Evolutionary conservation across 2,113 vertebrate genomes (phyloP).

Genomic region (Zingel zingel): DNA sequence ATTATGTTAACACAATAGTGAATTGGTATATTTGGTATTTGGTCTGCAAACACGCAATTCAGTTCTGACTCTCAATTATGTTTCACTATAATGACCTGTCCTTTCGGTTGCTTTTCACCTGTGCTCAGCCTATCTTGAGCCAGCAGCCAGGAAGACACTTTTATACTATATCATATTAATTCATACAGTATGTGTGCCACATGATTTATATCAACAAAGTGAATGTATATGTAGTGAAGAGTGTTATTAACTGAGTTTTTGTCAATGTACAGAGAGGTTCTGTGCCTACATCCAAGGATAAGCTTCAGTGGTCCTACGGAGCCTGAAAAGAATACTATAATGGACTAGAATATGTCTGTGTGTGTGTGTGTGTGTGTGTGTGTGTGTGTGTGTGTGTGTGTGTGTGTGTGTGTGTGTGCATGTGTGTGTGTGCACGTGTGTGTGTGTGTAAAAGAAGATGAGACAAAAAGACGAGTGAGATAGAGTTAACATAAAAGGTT

Average conservation of each 20-base stretch:
- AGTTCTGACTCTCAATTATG: neutral
- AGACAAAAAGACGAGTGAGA: neutral
- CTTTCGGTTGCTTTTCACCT: neutral
- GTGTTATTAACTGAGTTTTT: neutral
- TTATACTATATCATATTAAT: neutral
- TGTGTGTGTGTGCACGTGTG: too few species aligned
- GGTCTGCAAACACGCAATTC: too few species aligned
- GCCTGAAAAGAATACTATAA: neutral
- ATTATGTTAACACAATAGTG: too few species aligned
- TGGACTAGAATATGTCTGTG: neutral
- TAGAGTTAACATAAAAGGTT: neutral
- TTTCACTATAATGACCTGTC: neutral
- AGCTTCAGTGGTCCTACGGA: neutral
- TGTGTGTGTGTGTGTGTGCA: too few species aligned
- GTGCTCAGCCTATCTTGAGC: neutral
- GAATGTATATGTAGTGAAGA: neutral
- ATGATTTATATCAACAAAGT: neutral
- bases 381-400: too few species aligned
- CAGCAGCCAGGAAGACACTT: neutral
- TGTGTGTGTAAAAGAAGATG: neutral
- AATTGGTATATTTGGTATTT: too few species aligned
- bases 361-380: constrained; percentile 9
- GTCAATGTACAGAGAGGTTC: neutral
- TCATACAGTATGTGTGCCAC: neutral
- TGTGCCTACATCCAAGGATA: neutral